Evolutionary conservation across 23 tunicate species (phyloP).

Genomic region (Ciona savignyi): DNA sequence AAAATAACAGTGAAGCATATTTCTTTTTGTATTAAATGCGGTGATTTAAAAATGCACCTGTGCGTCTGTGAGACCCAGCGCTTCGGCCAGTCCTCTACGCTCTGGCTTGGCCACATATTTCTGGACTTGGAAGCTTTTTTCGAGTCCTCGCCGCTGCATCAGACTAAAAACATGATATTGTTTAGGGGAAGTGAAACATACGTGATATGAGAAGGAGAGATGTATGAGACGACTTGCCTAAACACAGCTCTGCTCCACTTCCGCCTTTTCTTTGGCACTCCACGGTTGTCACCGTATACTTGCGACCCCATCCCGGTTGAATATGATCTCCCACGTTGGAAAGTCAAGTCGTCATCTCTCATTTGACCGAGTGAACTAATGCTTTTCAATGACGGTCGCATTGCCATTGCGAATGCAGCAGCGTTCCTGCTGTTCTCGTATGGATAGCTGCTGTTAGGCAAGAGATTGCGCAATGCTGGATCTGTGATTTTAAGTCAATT

Average conservation of each 20-base stretch:
- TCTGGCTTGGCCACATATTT: conserved; percentile 90
- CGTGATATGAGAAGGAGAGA: no score
- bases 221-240: no score
- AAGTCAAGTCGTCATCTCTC: background rate
- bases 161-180: conserved; percentile 32
- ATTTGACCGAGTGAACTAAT: background rate
- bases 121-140: conserved; percentile 75
- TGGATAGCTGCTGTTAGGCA: conserved; percentile 12
- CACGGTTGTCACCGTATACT: conserved; percentile 4
- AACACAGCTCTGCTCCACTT: conserved; percentile 93
- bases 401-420: conserved; percentile 36
- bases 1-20: no score
- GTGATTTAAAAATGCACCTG: no score
- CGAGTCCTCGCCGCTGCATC: conserved; percentile 65
- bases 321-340: no score
- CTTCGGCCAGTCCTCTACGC: conserved; percentile 58
- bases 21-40: no score
- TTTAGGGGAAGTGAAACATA: no score
- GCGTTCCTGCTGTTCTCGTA: conserved; percentile 3
- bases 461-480: conserved; percentile 9
- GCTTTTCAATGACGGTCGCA: conserved; percentile 7
- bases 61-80: conserved; percentile 75
- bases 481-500: background rate
- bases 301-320: no score
- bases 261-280: conserved; percentile 59